Evolutionary conservation across 1,140 invertebrate species (phyloP), one percentile per base, ranked within the genome.

Genomic region (Tetraneura akinire): DNA sequence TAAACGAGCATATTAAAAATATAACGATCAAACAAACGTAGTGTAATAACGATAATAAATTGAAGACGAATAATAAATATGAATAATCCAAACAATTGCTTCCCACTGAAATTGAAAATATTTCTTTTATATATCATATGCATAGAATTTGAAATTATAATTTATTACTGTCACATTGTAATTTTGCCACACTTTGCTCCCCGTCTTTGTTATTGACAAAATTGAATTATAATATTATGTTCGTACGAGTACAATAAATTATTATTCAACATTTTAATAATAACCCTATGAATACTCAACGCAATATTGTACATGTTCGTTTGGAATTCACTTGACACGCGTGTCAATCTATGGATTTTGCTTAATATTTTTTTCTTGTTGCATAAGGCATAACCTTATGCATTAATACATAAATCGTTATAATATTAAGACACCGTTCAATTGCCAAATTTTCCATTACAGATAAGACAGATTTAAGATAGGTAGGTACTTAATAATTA

Each of bases 101-200:
- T 18, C 13, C 47, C 0, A 53, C 10, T 37, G 26, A 73, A 53
- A 73, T 73, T 26, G 51, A 51, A 73, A 73, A 29, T n/a, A 32
- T 51, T 73, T n/a, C 9, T 73, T 8, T 11, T 32, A 51, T 51
- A 14, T 32, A 51, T 73, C n/a, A n/a, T n/a, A 51, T 73, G 49
- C 70, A 73, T 73, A 51, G 18, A 10, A 51, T 51, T 53, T 73
- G 8, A 73, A 73, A 73, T 73, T 73, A 73, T 73, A 73, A 73
- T 73, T 73, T 18, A 13, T 51, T 32, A 45, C n/a, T n/a, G n/a
- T n/a, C 32, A 37, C 32, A 37, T 37, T 3, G 11, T 66, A n/a
- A n/a, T n/a, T n/a, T n/a, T n/a, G n/a, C n/a, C n/a, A n/a, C n/a
- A n/a, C n/a, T n/a, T n/a, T n/a, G n/a, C n/a, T n/a, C n/a, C n/a